Base-by-base conservation (phyloP, 2,113 vertebrate genomes). In the Elaphurus davidianus region DNA sequence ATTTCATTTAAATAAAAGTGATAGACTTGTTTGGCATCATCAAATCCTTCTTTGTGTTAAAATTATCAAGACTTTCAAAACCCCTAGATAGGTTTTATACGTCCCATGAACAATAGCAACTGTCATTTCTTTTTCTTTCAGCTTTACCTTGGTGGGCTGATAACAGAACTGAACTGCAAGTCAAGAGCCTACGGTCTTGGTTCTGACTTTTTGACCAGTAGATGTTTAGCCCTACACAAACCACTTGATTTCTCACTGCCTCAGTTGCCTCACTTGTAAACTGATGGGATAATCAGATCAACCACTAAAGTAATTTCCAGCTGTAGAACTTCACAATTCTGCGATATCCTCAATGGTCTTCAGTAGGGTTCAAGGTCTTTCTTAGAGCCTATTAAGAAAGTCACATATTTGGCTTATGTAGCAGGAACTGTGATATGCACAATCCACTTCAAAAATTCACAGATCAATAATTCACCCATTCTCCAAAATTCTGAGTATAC, bases 51-150 rank as follows among this genome's bases (percentile, higher is more conserved):
- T 83, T 93, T 83, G n/a, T 45, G 83, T 79, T 89, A 78, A 91
- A 96, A 96, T 76, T 60, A 94, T 16, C 50, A 57, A 55, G 90
- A 78, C 50, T 94, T 95, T 92, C 57, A 74, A 95, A 92, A 85
- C 1, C 28, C 14, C 45, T 40, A 16, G 16, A 64, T 40, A 94
- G 64, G 6, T 85, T 85, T 84, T 90, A 40, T 82, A 19, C 74
- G 8, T 71, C 9, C 27, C 45, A n/a, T 14, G 28, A 95, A 97
- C 89, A 87, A 96, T 78, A 90, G 47, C 40, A 98, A 50, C 30
- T 82, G 45, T 71, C 54, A 79, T 59, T 81, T 93, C 50, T 86
- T 88, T 64, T 28, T 64, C 43, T 62, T 79, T 89, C 57, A 52
- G 9, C 9, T 62, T 28, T 79, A 62, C 36, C 30, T 40, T 33